Base-by-base conservation (phyloP, 2,888 invertebrate genomes). In the Yponomeuta cagnagella region DNA sequence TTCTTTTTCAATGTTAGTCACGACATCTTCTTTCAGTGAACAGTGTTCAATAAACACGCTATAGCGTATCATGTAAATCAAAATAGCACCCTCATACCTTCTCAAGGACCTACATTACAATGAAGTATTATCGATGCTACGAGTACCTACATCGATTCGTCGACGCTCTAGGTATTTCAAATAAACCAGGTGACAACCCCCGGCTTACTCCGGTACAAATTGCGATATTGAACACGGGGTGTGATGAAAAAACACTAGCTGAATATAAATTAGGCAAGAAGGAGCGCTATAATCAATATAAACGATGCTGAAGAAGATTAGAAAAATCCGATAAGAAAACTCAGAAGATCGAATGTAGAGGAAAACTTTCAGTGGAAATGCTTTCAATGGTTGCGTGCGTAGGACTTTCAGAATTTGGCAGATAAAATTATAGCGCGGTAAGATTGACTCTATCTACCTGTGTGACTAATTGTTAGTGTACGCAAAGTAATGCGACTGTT, bases 161-260 rank as follows among this genome's bases (percentile, higher is more conserved):
- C 52, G 15, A 58, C 15, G 52, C 15, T 58, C 52, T 15, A 15
- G 52, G 52, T 15, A 15, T 15, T 10, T 23, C 4, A 65, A 65
- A 65, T 65, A 33, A 65, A 33, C 12, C 30, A 65, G 65, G 90
- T 89, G 90, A 88, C 88, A 88, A 87, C 85, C 82, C 70, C 66
- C 85, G 87, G 86, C 85, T 89, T 89, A 89, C 90, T 88, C 89
- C 89, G 86, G 89, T 86, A 90, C 92, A 90, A 91, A 91, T 90
- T 88, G 91, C 89, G 88, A 91, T 91, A 91, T 92, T 90, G 90
- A 91, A 88, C 90, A 90, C 91, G 83, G 84, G 85, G 87, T 89
- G 91, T 92, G 92, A 92, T 92, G 92, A 92, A 92, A 92, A 92
- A 92, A 92, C 92, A 90, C 92, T 88, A 88, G 87, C 90, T 89